Evolutionary conservation across 2,113 vertebrate genomes (phyloP), one percentile per base, ranked within the genome.

Genomic region (Ctenodactylus gundi): DNA sequence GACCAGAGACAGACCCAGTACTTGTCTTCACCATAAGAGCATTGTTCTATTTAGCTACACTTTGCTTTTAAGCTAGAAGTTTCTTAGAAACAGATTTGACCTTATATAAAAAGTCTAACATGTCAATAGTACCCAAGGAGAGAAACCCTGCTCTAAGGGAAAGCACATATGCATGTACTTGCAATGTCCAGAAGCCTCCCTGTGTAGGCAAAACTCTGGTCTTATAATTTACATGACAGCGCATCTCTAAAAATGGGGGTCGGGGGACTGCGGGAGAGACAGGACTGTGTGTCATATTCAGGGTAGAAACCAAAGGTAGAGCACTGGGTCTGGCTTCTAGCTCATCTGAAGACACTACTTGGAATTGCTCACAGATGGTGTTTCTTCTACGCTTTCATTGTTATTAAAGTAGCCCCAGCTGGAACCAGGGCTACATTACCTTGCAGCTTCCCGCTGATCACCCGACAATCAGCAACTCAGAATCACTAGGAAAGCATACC

Each of bases 401-500:
- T 84, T 88, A 83, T 64, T 83, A 85, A 92, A 51, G 60, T 53
- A 60, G 51, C 77, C 87, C 53, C 89, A 72, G 84, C 84, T 70
- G 83, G 93, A 97, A 94, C 81, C 85, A 64, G 82, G 18, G 25
- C 41, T 34, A 53, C 25, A 72, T 60, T 94, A 82, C 84, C 88
- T 97, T 96, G 93, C 92, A 96, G 94, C 88, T 27, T 29, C 94
- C 57, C 95, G 89, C 90, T 29, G 27, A 57, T 85, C 77, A 94
- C 75, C 84, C 95, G 88, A 51, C 86, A 93, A 75, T 75, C 49
- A 89, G 94, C 80, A 94, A 96, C 76, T 64, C 92, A 96, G 95
- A 89, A 68, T 34, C 93, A 39, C 70, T 75, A 92, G 94, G 93
- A 97, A 95, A 82, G 62, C 80, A 73, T 95, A 97, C 96, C 97